These are phyloP conservation scores for Hyla sarda DNA, from an alignment of 2,113 vertebrate genomes.

Conservation along the genomic window DNA sequence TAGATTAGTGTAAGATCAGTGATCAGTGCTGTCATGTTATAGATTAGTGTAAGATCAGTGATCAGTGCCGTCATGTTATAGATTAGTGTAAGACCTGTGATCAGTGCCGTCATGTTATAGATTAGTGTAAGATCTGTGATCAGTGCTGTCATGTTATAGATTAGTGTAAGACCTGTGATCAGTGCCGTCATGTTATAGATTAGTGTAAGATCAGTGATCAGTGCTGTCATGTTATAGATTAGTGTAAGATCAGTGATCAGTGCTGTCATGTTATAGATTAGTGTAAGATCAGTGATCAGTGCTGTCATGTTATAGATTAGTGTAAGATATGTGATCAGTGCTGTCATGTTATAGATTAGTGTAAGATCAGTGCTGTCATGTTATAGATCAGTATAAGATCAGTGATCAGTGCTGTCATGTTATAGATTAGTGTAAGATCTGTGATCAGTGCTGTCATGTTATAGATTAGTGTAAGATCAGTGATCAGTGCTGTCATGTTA, in stretches of 20 bases:
- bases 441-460: neutral
- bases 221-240: neutral
- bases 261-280: too few species aligned
- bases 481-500: neutral
- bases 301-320: too few species aligned
- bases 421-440: constrained; percentile 7
- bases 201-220: neutral
- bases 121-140: too few species aligned
- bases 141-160: too few species aligned
- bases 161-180: neutral
- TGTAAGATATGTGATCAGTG: neutral
- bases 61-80: too few species aligned
- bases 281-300: too few species aligned
- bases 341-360: neutral
- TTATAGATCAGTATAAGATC: neutral
- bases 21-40: too few species aligned
- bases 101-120: too few species aligned
- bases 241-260: too few species aligned
- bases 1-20: too few species aligned
- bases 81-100: neutral
- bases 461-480: constrained; percentile 1
- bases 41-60: neutral
- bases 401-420: neutral
- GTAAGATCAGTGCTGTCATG: neutral
- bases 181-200: neutral